Percentiles rank a stretch among this genome's conserved stretches.
Conservation (phyloP, 2,113 vertebrate genomes). For the Porphyrio hochstetteri region DNA sequence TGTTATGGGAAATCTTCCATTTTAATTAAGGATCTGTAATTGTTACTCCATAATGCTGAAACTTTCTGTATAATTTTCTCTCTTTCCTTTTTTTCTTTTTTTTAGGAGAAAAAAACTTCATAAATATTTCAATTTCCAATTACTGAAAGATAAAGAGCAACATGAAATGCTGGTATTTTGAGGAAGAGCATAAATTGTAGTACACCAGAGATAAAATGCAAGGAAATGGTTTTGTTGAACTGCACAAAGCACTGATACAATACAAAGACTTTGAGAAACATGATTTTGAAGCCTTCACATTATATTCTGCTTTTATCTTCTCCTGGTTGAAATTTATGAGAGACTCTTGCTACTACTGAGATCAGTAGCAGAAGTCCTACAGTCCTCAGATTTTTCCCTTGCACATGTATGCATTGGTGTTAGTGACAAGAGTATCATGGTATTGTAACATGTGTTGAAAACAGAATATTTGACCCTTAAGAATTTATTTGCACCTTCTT, state of each 20-base stretch:
- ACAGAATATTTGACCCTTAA: neutral
- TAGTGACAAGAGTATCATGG: accelerated
- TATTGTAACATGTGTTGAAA: neutral
- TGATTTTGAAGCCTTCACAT: neutral
- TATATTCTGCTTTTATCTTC: neutral
- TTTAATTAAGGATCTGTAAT: neutral
- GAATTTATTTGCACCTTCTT: neutral
- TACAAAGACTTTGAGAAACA: neutral
- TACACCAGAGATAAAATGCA: neutral
- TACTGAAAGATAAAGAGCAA: neutral
- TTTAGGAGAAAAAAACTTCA: neutral
- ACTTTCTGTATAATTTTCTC: neutral
- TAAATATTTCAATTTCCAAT: neutral
- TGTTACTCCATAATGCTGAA: neutral
- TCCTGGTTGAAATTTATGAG: neutral
- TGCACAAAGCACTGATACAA: neutral
- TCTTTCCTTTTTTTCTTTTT: neutral
- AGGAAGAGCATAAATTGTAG: neutral
- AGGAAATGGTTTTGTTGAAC: neutral
- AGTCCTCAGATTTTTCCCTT: neutral
- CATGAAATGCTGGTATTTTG: neutral
- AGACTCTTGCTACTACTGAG: neutral
- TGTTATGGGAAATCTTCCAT: neutral
- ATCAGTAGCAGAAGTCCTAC: neutral
- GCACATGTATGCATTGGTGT: neutral